Conservation (phyloP, 2,113 vertebrate species). For the Edolisoma coerulescens region DNA sequence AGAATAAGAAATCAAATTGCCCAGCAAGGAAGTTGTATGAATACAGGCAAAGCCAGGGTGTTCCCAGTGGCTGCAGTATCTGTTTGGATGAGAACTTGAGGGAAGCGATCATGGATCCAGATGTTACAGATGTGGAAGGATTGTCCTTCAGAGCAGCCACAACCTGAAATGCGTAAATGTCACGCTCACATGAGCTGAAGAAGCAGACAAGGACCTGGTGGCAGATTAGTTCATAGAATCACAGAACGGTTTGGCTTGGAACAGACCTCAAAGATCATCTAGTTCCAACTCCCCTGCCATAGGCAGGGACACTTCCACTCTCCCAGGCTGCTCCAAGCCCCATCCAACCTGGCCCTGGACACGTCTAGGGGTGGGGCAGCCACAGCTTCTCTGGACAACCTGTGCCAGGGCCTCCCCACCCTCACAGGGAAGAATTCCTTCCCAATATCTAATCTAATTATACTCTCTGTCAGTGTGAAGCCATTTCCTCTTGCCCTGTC, state of each 20-base stretch:
- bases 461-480: neutral
- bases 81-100: neutral
- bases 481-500: neutral
- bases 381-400: neutral
- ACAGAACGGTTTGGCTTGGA: neutral
- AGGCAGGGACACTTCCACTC: neutral
- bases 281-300: neutral
- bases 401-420: neutral
- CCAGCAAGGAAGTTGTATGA: neutral
- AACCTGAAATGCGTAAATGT: neutral
- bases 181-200: neutral
- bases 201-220: neutral
- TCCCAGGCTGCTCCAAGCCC: neutral
- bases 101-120: neutral
- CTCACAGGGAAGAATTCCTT: neutral
- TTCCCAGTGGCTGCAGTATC: neutral
- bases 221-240: neutral
- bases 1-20: neutral
- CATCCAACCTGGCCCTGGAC: neutral
- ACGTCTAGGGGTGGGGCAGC: neutral
- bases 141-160: neutral
- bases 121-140: neutral
- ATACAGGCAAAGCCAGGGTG: neutral
- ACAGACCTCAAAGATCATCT: neutral
- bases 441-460: neutral